A percentile compares a stretch with the other conserved stretches of the same genome.
phyloP scores from a whole-genome alignment of 2,797 vertebrate species.

The Spheniscus humboldti region DNA sequence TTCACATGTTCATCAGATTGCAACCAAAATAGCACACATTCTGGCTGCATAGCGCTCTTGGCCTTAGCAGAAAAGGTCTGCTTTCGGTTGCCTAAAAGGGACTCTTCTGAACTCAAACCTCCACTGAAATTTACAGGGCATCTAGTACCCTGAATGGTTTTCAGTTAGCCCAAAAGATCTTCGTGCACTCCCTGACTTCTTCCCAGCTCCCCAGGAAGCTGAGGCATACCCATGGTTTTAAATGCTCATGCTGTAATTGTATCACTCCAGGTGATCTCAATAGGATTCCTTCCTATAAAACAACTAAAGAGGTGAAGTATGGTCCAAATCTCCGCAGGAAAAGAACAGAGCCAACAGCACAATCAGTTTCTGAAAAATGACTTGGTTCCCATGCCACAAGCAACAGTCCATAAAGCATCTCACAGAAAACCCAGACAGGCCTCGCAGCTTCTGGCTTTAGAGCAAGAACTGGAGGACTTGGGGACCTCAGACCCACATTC shows the following conservation, averaged over 20 bases:
- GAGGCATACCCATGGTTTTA: neutral
- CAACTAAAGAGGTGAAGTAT: neutral
- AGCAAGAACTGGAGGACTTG: neutral
- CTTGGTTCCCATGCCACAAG: neutral
- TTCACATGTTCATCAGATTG: neutral
- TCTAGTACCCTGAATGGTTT: neutral
- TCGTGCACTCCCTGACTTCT: neutral
- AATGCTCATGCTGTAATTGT: neutral
- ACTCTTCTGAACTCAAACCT: neutral
- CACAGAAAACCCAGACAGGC: neutral
- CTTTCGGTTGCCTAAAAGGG: neutral
- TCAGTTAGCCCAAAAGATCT: neutral
- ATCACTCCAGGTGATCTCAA: neutral
- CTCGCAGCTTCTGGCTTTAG: neutral
- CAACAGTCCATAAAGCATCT: slow-evolving; percentile 7
- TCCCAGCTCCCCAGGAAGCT: neutral
- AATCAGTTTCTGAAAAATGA: neutral
- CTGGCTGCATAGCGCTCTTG: neutral
- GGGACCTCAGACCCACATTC: neutral
- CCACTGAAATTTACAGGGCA: neutral
- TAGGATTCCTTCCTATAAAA: slow-evolving; percentile 6
- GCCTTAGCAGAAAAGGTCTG: neutral
- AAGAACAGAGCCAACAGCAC: neutral
- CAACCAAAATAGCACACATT: neutral
- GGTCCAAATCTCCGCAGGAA: neutral